A percentile compares a stretch with the other conserved stretches of the same genome.
Evolutionary conservation across 2,888 invertebrate genomes (phyloP).

Genomic region (Fragum whitleyi): DNA sequence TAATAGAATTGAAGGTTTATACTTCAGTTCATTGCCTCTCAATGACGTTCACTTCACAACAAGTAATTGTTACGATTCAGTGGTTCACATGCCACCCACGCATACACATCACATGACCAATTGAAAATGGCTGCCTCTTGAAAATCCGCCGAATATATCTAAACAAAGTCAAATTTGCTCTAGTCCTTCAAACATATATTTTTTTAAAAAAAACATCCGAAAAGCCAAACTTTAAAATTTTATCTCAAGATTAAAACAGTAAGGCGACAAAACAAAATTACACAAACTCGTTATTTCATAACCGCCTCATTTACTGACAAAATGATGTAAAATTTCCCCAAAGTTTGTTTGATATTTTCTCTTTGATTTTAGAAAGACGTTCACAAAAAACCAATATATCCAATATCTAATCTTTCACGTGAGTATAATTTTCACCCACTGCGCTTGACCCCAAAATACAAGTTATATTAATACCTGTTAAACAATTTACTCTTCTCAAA

Average conservation of each 20-base stretch:
- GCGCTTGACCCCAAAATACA: background rate
- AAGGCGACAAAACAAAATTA: background rate
- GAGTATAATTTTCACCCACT: background rate
- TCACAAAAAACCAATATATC: background rate
- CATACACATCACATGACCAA: background rate
- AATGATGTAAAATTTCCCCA: slow-evolving; percentile 2
- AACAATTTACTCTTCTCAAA: too few relatives aligned
- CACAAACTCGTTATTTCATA: background rate
- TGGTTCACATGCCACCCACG: slow-evolving; percentile 1
- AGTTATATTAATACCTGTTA: too few relatives aligned
- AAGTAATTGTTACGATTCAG: background rate
- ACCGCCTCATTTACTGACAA: slow-evolving; percentile 3
- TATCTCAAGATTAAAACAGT: background rate
- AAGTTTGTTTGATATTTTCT: background rate
- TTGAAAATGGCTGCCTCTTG: background rate
- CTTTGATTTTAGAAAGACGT: background rate
- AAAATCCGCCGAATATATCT: too few relatives aligned
- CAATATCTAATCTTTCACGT: background rate
- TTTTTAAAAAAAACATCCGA: too few relatives aligned
- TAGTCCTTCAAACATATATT: too few relatives aligned
- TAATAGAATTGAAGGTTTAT: background rate
- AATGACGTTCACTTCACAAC: background rate
- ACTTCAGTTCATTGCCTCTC: background rate
- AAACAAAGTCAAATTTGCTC: too few relatives aligned
- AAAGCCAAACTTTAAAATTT: background rate